Evolutionary conservation across 2,888 invertebrate genomes (phyloP), one percentile per base, ranked within the genome.

Genomic region (Pheosia tremula): DNA sequence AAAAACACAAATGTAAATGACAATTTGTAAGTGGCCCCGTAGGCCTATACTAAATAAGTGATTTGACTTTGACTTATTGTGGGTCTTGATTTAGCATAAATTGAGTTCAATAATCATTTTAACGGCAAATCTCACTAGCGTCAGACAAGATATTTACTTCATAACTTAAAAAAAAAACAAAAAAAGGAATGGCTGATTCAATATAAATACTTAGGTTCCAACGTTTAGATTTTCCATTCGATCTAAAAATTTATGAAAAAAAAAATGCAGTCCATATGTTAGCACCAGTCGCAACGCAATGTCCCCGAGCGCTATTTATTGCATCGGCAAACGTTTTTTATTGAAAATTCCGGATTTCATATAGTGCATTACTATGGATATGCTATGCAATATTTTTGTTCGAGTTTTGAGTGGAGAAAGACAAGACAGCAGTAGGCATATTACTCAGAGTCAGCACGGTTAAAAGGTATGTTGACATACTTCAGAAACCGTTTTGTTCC

Each of bases 201-300:
- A 47, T n/a, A n/a, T 47, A n/a, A 47, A 47, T 47, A 47, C 24
- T 24, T 24, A 24, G 24, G 24, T 24, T 1, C 24, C 24, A 24
- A 24, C 8, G n/a, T 5, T 4, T n/a, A 47, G 47, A 9, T 9
- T 9, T 43, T 3, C 43, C n/a, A 47, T n/a, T 50, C 8, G 3
- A 50, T 50, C 50, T 24, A 50, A 8, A 24, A 24, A 24, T 50
- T 1, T 24, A 24, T 24, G 24, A 1, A 7, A 50, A 50, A 4
- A 53, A 53, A 53, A 5, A 53, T 37, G 37, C 53, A 53, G 53
- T 37, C 11, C 11, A 11, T 38, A 4, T 53, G 37, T 53, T 8
- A 53, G 24, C 53, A 38, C 37, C 53, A 53, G 53, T 53, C n/a
- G 37, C 37, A 53, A 36, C n/a, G 37, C 53, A 53, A 36, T 53